phyloP scores from a whole-genome alignment of 2,888 invertebrate species.

The Orchesellides sinensis region DNA sequence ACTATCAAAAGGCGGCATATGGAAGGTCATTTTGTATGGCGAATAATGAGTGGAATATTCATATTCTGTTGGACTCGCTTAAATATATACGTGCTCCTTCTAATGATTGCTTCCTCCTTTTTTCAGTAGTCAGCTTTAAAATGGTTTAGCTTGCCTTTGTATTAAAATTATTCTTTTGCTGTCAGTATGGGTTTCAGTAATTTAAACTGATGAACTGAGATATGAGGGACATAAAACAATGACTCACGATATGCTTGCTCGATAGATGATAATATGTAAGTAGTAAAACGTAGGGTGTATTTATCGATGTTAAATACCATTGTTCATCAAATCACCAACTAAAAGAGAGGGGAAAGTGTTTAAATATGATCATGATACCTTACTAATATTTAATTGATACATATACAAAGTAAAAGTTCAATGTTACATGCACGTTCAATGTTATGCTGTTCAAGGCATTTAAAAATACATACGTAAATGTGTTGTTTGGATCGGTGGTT shows the following conservation, averaged over 20 bases:
- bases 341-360: neutral
- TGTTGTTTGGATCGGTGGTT: neutral
- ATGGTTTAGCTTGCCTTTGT: neutral
- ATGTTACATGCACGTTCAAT: neutral
- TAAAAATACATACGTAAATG: neutral
- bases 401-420: neutral
- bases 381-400: neutral
- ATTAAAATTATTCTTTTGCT: neutral
- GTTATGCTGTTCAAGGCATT: neutral
- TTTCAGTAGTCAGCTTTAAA: neutral
- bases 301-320: neutral
- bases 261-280: neutral
- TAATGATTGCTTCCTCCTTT: neutral
- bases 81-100: constrained; percentile 1
- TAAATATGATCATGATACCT: constrained; percentile 3
- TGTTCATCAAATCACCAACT: neutral
- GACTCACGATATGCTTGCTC: neutral
- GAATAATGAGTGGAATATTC: constrained; percentile 53
- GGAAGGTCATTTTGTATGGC: constrained; percentile 54
- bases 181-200: constrained; percentile 10
- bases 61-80: constrained; percentile 4
- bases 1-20: constrained; percentile 45
- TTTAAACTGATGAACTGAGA: neutral
- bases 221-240: neutral
- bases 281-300: neutral